These are phyloP conservation scores for Pterocles gutturalis DNA, from an alignment of 2,113 vertebrate species.

Conservation along the genomic window DNA sequence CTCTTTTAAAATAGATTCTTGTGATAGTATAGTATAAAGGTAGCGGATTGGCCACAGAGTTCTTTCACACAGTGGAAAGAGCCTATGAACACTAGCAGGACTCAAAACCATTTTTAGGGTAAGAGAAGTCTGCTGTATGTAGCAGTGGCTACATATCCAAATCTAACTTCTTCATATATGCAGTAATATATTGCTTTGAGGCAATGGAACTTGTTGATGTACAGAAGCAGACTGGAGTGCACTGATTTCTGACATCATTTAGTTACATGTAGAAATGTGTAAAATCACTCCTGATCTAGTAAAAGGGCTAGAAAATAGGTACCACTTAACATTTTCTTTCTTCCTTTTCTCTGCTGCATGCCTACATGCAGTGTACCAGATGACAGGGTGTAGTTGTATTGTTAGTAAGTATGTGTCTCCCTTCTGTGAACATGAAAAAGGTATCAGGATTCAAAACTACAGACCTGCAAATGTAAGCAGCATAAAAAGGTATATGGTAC, in stretches of 20 bases:
- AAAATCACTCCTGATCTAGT: background rate
- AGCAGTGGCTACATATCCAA: background rate
- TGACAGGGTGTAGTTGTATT: background rate
- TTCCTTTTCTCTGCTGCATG: background rate
- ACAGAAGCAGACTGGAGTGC: background rate
- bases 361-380: too few relatives aligned
- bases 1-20: background rate
- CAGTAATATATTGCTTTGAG: background rate
- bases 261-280: background rate
- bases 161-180: background rate
- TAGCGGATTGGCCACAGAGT: background rate
- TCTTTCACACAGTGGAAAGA: background rate
- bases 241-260: background rate
- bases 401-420: background rate
- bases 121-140: background rate
- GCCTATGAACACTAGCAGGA: background rate
- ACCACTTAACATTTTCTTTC: background rate
- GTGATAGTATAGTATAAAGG: rapidly evolving
- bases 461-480: background rate
- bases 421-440: background rate
- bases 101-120: background rate
- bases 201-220: background rate
- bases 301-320: background rate
- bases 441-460: background rate
- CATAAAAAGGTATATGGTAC: too few relatives aligned